These are phyloP conservation scores for Nymphalis io DNA, from an alignment of 1,140 invertebrate genomes.

Conservation along the genomic window DNA sequence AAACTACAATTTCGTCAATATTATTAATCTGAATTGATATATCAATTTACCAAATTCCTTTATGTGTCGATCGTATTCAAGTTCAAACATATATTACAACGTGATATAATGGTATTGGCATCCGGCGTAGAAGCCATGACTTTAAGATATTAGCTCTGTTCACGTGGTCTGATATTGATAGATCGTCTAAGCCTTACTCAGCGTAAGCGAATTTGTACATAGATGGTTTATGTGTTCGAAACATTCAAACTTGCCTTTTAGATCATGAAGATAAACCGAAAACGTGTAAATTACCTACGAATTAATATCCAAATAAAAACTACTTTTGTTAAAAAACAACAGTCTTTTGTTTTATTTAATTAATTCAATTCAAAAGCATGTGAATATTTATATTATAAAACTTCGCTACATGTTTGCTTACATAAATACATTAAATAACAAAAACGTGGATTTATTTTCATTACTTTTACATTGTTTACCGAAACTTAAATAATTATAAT, in stretches of 20 bases:
- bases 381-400: too few relatives aligned
- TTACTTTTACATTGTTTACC: too few relatives aligned
- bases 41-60: background rate
- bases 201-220: conserved; percentile 10
- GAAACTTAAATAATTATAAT: too few relatives aligned
- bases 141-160: conserved; percentile 21
- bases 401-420: too few relatives aligned
- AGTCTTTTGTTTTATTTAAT: too few relatives aligned
- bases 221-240: conserved; percentile 1
- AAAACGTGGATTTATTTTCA: too few relatives aligned
- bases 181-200: conserved; percentile 25
- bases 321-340: too few relatives aligned
- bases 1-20: background rate
- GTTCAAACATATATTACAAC: conserved; percentile 18
- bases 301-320: too few relatives aligned
- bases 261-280: background rate
- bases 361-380: too few relatives aligned
- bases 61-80: conserved; percentile 14
- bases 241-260: background rate
- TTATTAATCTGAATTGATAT: conserved; percentile 19
- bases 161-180: conserved; percentile 23
- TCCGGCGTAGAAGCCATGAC: conserved; percentile 22
- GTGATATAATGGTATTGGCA: conserved; percentile 21
- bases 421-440: too few relatives aligned
- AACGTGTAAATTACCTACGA: background rate